A percentile compares a stretch with the other conserved stretches of the same genome.
phyloP scores from a whole-genome alignment of 2,113 vertebrate genomes.

The Phocoena sinus region DNA sequence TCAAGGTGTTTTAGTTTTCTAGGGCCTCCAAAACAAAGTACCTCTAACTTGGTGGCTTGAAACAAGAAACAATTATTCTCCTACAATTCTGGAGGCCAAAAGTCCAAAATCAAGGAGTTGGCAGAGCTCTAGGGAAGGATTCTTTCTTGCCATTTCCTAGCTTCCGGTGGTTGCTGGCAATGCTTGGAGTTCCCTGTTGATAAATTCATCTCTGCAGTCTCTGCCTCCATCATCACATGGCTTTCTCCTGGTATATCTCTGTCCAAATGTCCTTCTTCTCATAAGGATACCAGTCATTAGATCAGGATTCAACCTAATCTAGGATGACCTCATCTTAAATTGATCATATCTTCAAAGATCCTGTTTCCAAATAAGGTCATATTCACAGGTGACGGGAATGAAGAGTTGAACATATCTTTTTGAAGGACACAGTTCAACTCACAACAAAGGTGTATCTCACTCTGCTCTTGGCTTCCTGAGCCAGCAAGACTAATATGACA shows the following conservation, averaged over 20 bases:
- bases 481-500: background rate
- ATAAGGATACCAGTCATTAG: background rate
- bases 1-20: background rate
- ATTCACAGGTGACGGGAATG: background rate
- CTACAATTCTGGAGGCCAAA: background rate
- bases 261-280: background rate
- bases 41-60: background rate
- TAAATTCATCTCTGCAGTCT: background rate
- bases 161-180: background rate
- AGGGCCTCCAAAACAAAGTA: background rate
- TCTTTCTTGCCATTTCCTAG: background rate
- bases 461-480: background rate
- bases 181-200: background rate
- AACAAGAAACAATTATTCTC: background rate
- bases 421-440: background rate
- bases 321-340: background rate
- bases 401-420: background rate
- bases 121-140: background rate
- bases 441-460: background rate
- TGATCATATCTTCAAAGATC: background rate
- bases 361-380: background rate
- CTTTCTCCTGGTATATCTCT: background rate
- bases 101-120: background rate
- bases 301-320: background rate
- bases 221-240: background rate